phyloP scores from a whole-genome alignment of 2,888 invertebrate genomes.

The Melinopterus prodromus region DNA sequence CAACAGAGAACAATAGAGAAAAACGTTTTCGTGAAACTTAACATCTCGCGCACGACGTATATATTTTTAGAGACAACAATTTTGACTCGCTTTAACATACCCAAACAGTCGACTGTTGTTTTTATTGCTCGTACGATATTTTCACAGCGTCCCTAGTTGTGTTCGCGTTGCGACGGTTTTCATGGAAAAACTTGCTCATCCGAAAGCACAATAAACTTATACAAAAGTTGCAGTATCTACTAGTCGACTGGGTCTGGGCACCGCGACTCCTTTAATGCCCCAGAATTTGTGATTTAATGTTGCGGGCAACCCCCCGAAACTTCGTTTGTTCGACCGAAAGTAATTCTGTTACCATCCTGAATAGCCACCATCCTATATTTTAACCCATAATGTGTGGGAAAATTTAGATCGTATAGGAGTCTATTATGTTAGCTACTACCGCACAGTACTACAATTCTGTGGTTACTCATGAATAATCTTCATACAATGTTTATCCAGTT shows the following conservation, averaged over 20 bases:
- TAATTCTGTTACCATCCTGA: not conserved
- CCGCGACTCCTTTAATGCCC: not conserved
- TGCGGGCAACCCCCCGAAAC: not conserved
- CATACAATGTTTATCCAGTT: too few relatives aligned
- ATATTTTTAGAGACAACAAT: conserved; percentile 17
- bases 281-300: not conserved
- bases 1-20: not conserved
- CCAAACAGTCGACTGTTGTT: conserved; percentile 17
- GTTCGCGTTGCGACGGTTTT: conserved; percentile 4
- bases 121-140: conserved; percentile 15
- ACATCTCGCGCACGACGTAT: not conserved
- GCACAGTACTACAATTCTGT: not conserved
- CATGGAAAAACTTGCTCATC: conserved; percentile 5
- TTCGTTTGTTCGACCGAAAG: not conserved
- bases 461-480: too few relatives aligned
- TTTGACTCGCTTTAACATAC: conserved; percentile 13
- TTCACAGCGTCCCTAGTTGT: conserved; percentile 11
- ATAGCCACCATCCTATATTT: not conserved
- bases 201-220: conserved; percentile 12
- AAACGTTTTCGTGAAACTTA: not conserved
- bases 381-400: not conserved
- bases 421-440: not conserved
- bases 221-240: not conserved
- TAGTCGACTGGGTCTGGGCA: not conserved
- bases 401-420: not conserved